Evolutionary conservation across 2,113 vertebrate genomes (phyloP).

Genomic region (Ictidomys tridecemlineatus): DNA sequence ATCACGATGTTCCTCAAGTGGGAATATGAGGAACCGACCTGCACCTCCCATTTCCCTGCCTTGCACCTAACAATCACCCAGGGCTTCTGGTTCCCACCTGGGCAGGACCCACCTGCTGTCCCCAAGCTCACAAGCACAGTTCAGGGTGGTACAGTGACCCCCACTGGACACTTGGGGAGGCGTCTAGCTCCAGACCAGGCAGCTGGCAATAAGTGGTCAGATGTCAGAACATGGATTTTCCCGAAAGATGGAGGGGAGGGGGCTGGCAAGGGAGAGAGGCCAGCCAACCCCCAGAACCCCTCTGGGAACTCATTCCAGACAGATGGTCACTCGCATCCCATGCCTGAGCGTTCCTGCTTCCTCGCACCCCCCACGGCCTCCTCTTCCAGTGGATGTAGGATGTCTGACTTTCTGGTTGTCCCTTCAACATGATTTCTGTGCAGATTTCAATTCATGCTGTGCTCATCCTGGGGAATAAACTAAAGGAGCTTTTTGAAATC

Average conservation of each 20-base stretch:
- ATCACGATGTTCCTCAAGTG: not conserved
- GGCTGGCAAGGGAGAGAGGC: not conserved
- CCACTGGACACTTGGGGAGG: not conserved
- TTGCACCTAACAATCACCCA: too few species aligned
- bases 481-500: constrained; percentile 24
- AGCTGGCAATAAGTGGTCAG: not conserved
- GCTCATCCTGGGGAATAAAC: not conserved
- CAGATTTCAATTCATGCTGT: not conserved
- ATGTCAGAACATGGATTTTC: not conserved
- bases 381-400: not conserved
- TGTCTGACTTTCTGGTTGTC: not conserved
- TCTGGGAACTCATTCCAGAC: rapidly evolving
- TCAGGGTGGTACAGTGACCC: not conserved
- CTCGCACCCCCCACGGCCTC: not conserved
- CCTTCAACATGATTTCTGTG: constrained; percentile 3
- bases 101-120: not conserved
- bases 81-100: too few species aligned
- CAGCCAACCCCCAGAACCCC: not conserved
- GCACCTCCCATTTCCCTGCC: rapidly evolving
- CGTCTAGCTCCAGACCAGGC: too few species aligned
- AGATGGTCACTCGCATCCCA: rapidly evolving
- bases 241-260: not conserved
- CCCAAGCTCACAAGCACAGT: not conserved
- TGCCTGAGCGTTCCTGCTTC: not conserved
- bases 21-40: too few species aligned